phyloP scores from a whole-genome alignment of 2,888 invertebrate species.

The Anticlea derivata region DNA sequence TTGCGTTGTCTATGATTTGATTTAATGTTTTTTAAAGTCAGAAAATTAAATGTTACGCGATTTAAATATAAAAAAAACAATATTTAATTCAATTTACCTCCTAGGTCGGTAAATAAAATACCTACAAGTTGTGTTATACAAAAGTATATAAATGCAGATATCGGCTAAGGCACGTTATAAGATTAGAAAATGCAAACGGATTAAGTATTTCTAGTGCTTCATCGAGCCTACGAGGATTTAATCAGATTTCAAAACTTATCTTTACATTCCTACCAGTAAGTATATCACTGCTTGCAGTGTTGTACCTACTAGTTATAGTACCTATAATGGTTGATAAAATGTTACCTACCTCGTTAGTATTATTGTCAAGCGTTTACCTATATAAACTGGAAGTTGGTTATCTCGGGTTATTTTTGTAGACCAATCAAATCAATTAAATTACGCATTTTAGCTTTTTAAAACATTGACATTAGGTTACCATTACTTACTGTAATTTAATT shows the following conservation, averaged over 20 bases:
- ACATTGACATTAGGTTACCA: too few species aligned
- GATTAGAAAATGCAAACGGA: conserved; percentile 81
- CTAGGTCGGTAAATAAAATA: too few species aligned
- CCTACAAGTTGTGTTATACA: too few species aligned
- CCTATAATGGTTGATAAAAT: too few species aligned
- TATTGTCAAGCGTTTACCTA: conserved; percentile 7
- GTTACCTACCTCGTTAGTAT: too few species aligned
- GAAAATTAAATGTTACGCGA: too few species aligned
- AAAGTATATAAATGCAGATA: conserved; percentile 32
- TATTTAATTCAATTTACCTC: too few species aligned
- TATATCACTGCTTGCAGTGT: background rate
- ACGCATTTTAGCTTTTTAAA: conserved; percentile 3
- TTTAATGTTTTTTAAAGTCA: too few species aligned
- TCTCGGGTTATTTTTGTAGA: conserved; percentile 29
- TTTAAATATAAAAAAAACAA: background rate
- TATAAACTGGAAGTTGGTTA: conserved; percentile 30
- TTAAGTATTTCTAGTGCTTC: conserved; percentile 79
- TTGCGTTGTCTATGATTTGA: too few species aligned
- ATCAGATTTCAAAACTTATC: conserved; percentile 58
- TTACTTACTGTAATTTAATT: too few species aligned
- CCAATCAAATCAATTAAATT: background rate
- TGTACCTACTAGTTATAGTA: background rate
- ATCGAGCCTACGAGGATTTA: conserved; percentile 63
- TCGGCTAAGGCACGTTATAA: conserved; percentile 78
- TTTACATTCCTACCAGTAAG: conserved; percentile 32